A percentile compares a stretch with the other conserved stretches of the same genome.
Conservation (phyloP, 2,888 invertebrate genomes). For the Synergus gifuensis region DNA sequence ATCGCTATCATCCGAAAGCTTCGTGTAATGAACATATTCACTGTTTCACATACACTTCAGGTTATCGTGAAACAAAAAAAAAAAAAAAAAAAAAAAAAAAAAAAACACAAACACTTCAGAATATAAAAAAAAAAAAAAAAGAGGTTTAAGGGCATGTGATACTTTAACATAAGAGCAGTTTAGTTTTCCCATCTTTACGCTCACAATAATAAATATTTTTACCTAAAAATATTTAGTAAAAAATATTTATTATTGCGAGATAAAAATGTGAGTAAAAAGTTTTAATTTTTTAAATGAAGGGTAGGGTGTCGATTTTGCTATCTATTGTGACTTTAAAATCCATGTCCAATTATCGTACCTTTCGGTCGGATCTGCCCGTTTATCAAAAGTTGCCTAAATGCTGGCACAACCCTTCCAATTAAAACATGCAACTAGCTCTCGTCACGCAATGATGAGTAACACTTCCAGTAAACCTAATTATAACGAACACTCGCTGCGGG, state of each 20-base stretch:
- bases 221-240: too few species aligned
- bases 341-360: conserved; percentile 63
- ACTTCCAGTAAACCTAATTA: conserved; percentile 66
- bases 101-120: background rate
- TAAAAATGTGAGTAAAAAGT: background rate
- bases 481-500: conserved; percentile 49
- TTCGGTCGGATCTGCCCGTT: conserved; percentile 60
- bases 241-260: background rate
- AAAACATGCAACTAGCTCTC: conserved; percentile 65
- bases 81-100: background rate
- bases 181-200: too few species aligned
- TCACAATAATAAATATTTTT: too few species aligned
- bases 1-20: conserved; percentile 29
- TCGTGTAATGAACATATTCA: conserved; percentile 34
- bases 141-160: background rate
- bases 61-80: background rate
- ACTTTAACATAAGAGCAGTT: too few species aligned
- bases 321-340: conserved; percentile 6
- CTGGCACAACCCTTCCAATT: conserved; percentile 65
- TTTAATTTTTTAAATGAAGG: too few species aligned
- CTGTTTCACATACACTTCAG: background rate
- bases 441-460: conserved; percentile 66
- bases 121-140: background rate
- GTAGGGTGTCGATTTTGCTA: background rate
- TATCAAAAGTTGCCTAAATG: conserved; percentile 68